Conservation (phyloP, 2,113 vertebrate genomes). For the Neolamprologus variostigma region DNA sequence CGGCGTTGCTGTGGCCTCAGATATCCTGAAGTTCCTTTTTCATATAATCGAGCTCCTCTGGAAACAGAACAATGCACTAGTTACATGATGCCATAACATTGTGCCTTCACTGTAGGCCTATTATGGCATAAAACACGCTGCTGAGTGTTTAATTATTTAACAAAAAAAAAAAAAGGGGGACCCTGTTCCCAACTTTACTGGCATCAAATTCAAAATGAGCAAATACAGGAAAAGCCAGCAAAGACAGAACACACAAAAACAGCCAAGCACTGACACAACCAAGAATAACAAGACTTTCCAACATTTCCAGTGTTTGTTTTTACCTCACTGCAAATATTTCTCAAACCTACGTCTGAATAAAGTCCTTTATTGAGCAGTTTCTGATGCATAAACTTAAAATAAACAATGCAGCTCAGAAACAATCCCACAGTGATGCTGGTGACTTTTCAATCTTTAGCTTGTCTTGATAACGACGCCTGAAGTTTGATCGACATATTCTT, state of each 20-base stretch:
- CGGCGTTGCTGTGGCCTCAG: slow-evolving; percentile 48
- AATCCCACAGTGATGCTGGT: neutral
- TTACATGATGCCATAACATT: neutral
- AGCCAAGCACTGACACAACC: neutral
- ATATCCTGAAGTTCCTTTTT: slow-evolving; percentile 81
- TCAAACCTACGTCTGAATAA: neutral
- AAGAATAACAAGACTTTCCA: neutral
- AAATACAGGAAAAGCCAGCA: neutral
- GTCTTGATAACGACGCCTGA: neutral
- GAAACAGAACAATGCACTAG: neutral
- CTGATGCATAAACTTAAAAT: neutral
- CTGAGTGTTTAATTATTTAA: neutral
- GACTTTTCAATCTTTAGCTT: neutral
- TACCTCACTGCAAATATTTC: neutral
- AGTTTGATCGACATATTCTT: fast-evolving
- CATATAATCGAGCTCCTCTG: slow-evolving; percentile 83
- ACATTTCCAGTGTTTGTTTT: neutral
- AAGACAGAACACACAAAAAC: neutral
- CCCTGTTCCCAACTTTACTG: neutral
- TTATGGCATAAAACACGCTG: neutral
- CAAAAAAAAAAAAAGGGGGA: too few relatives aligned
- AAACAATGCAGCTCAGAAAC: neutral
- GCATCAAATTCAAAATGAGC: neutral
- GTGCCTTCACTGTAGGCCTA: neutral
- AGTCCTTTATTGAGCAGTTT: neutral